A percentile compares a stretch with the other conserved stretches of the same genome.
phyloP scores from a whole-genome alignment of 2,888 invertebrate species.

The Tetramorium bicarinatum region DNA sequence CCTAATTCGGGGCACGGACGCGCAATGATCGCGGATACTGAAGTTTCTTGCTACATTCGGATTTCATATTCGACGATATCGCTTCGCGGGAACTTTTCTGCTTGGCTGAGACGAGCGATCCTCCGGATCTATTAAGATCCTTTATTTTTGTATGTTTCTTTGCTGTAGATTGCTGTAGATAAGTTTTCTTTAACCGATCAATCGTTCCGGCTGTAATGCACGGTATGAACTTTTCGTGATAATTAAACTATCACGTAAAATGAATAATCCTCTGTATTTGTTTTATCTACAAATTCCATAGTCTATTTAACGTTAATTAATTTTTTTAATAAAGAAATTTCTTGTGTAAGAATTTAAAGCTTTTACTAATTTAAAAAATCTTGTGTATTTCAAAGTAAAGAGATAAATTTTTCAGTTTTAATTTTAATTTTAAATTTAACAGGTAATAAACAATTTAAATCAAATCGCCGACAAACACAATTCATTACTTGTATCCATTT shows the following conservation, averaged over 20 bases:
- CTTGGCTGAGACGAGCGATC: background rate
- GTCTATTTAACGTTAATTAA: background rate
- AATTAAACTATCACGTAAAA: background rate
- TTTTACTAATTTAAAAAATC: background rate
- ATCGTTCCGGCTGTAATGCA: background rate
- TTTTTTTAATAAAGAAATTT: background rate
- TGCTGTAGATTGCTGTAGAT: background rate
- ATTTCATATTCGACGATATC: constrained; percentile 48
- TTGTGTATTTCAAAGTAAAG: background rate
- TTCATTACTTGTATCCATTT: background rate
- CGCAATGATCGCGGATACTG: constrained; percentile 19
- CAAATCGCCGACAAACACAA: background rate
- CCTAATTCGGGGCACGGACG: constrained; percentile 50
- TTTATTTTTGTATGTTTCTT: background rate
- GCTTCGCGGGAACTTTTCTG: constrained; percentile 13
- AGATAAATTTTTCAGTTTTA: background rate
- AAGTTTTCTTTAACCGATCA: background rate
- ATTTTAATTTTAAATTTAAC: constrained; percentile 2
- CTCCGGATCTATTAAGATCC: constrained; percentile 25
- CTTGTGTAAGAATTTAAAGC: background rate
- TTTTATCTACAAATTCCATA: background rate
- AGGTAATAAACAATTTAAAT: background rate
- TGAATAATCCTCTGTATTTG: background rate
- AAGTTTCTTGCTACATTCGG: constrained; percentile 42
- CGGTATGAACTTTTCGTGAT: constrained; percentile 15